phyloP scores from a whole-genome alignment of 2,113 vertebrate genomes.

The Notarius quadriscutis region DNA sequence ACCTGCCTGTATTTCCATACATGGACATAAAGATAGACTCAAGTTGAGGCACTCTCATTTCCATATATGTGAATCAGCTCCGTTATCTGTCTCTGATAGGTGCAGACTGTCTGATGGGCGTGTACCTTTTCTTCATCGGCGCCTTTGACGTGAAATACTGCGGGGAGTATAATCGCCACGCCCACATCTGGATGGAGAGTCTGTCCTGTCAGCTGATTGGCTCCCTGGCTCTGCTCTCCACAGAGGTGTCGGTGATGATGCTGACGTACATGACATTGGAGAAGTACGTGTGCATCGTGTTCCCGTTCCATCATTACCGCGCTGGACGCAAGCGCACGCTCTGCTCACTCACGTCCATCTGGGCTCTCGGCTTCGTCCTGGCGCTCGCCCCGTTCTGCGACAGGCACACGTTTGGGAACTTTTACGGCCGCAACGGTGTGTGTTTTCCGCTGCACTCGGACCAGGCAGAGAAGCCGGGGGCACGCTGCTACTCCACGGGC shows the following conservation, averaged over 20 bases:
- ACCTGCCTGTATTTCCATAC: too few relatives aligned
- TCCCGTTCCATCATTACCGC: slow-evolving; percentile 66
- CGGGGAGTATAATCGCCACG: slow-evolving; percentile 69
- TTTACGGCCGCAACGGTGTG: slow-evolving; percentile 68
- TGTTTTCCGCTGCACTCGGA: slow-evolving; percentile 69
- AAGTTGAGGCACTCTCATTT: not conserved
- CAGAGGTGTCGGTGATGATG: slow-evolving; percentile 69
- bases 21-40: not conserved
- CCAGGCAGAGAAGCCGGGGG: slow-evolving; percentile 58
- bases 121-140: slow-evolving; percentile 70
- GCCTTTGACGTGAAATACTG: slow-evolving; percentile 69
- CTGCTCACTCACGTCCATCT: slow-evolving; percentile 61
- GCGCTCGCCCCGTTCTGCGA: slow-evolving; percentile 63
- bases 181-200: slow-evolving; percentile 71
- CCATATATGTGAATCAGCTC: too few relatives aligned
- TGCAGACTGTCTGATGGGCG: slow-evolving; percentile 71
- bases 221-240: slow-evolving; percentile 70
- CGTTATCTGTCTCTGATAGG: slow-evolving; percentile 43
- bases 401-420: slow-evolving; percentile 66
- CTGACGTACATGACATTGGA: slow-evolving; percentile 71
- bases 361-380: slow-evolving; percentile 69
- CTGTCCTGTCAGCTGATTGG: slow-evolving; percentile 69
- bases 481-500: slow-evolving; percentile 59
- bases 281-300: slow-evolving; percentile 70
- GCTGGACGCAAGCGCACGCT: slow-evolving; percentile 63